Percentiles rank a stretch among this genome's conserved stretches.
Conservation (phyloP, 2,888 invertebrate species). For the Sicus ferrugineus region DNA sequence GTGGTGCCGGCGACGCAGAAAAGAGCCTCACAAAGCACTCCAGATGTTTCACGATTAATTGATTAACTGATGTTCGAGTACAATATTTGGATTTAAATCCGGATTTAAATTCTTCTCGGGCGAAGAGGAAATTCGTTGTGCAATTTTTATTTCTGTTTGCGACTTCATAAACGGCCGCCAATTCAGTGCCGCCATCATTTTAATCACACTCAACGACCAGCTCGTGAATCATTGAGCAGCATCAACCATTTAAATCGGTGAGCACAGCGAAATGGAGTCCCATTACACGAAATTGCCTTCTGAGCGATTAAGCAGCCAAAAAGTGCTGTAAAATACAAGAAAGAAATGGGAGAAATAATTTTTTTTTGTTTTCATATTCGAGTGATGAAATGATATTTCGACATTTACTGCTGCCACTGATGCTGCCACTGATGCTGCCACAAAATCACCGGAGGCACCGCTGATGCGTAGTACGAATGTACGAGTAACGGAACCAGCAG, state of each 20-base stretch:
- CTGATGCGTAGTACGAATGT: neutral
- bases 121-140: no score
- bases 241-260: neutral
- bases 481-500: neutral
- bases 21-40: no score
- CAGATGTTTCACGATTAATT: no score
- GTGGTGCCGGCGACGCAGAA: no score
- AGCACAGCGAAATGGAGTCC: neutral
- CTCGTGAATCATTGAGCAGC: slow-evolving; percentile 1
- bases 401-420: neutral
- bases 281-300: neutral
- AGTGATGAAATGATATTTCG: slow-evolving; percentile 12
- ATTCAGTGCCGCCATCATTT: no score
- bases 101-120: no score
- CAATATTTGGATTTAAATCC: no score
- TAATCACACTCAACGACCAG: slow-evolving; percentile 7
- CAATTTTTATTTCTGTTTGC: neutral
- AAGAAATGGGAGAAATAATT: neutral
- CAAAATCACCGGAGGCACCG: neutral
- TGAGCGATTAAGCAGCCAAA: neutral
- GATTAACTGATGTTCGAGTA: no score
- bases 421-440: no score
- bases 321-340: neutral
- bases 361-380: neutral
- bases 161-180: neutral